Evolutionary conservation across 2,113 vertebrate genomes (phyloP).

Genomic region (Leptosomus discolor): DNA sequence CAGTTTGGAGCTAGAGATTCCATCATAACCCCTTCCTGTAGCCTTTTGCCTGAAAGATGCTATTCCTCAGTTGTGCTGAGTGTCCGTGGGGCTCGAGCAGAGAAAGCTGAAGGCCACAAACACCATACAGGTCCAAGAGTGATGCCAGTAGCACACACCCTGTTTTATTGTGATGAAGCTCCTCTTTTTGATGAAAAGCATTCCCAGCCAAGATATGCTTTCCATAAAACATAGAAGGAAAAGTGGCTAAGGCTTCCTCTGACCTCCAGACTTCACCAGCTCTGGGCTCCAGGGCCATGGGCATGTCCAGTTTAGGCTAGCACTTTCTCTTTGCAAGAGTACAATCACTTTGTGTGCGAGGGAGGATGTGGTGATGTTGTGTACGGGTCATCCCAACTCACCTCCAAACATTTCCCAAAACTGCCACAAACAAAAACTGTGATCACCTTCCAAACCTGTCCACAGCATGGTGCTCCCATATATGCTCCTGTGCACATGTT

Average conservation of each 20-base stretch:
- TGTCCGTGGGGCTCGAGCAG: background rate
- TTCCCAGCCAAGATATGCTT: background rate
- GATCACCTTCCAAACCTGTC: background rate
- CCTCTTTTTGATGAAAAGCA: background rate
- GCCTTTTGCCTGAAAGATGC: background rate
- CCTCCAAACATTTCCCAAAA: background rate
- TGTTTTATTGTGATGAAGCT: background rate
- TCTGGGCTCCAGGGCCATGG: background rate
- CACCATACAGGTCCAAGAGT: too few species aligned
- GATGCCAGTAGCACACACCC: background rate
- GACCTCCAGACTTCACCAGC: background rate
- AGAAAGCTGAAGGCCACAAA: background rate
- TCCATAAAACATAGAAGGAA: background rate
- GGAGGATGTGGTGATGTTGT: background rate
- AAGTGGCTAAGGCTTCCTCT: background rate
- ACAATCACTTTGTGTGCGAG: accelerated
- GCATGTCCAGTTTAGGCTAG: background rate
- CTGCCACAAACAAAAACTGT: background rate
- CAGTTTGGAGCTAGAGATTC: background rate
- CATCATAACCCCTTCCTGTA: background rate
- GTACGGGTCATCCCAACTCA: background rate
- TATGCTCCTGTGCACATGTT: background rate
- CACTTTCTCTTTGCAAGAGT: background rate
- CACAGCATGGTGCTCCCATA: background rate
- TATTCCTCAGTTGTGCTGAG: background rate